phyloP scores from a whole-genome alignment of 1,140 invertebrate species.

The Rhysida immarginata region DNA sequence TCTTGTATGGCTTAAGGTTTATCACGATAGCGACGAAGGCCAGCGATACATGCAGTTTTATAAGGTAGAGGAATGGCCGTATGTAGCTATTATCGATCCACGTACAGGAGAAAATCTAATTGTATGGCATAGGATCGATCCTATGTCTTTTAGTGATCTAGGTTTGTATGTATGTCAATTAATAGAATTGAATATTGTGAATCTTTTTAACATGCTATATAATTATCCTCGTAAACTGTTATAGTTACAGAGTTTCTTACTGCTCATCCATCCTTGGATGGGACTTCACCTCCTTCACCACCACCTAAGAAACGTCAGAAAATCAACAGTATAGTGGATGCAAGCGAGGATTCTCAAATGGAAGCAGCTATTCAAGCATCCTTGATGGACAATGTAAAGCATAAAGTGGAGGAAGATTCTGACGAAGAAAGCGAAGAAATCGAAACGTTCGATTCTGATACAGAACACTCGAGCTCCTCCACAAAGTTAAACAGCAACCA shows the following conservation, averaged over 20 bases:
- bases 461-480: constrained; percentile 15
- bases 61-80: constrained; percentile 46
- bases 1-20: constrained; percentile 34
- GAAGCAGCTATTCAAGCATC: constrained; percentile 35
- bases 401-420: constrained; percentile 10
- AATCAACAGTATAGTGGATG: constrained; percentile 27
- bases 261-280: constrained; percentile 23
- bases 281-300: neutral
- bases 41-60: constrained; percentile 53
- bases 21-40: constrained; percentile 50
- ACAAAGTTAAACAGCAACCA: no score
- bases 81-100: constrained; percentile 57
- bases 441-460: constrained; percentile 30
- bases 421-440: constrained; percentile 20
- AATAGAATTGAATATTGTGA: no score
- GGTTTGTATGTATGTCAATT: constrained; percentile 25
- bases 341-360: constrained; percentile 34
- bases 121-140: constrained; percentile 38
- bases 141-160: constrained; percentile 34
- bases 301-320: constrained; percentile 2
- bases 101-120: constrained; percentile 51
- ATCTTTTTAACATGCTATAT: no score
- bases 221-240: no score
- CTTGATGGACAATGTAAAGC: constrained; percentile 16
- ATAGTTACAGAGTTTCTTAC: constrained; percentile 26